Evolutionary conservation across 2,888 invertebrate species (phyloP).

Genomic region (Thysanoteuthis rhombus): DNA sequence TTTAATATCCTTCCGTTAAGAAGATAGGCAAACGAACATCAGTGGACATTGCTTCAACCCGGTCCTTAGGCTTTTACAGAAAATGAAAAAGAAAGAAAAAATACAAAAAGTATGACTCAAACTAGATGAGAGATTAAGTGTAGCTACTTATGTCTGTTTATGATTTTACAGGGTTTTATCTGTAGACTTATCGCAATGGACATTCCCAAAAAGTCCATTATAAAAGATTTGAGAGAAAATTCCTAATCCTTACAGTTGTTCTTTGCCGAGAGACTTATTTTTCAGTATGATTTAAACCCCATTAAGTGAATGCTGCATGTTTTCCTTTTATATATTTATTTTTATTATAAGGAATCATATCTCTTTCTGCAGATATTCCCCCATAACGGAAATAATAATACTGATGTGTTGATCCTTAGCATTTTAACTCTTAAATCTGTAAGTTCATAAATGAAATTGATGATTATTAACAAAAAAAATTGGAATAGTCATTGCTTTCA

Average conservation of each 20-base stretch:
- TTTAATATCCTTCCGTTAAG: background rate
- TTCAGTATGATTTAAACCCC: background rate
- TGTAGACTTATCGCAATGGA: background rate
- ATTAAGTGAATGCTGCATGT: background rate
- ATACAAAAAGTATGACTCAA: background rate
- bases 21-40: background rate
- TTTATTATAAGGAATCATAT: background rate
- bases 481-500: too few species aligned
- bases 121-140: constrained; percentile 12
- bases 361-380: background rate
- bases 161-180: background rate
- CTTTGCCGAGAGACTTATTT: background rate
- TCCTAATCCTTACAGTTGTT: background rate
- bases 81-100: background rate
- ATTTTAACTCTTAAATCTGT: background rate
- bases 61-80: background rate
- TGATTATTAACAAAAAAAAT: too few species aligned
- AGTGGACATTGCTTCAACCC: background rate
- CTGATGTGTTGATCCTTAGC: background rate
- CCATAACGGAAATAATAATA: background rate
- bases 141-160: background rate
- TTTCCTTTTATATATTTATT: background rate
- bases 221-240: background rate
- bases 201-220: background rate
- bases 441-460: background rate